Percentiles rank a stretch among this genome's conserved stretches.
Conservation (phyloP, 2,797 vertebrate species). For the Paratrypauchen microcephalus region DNA sequence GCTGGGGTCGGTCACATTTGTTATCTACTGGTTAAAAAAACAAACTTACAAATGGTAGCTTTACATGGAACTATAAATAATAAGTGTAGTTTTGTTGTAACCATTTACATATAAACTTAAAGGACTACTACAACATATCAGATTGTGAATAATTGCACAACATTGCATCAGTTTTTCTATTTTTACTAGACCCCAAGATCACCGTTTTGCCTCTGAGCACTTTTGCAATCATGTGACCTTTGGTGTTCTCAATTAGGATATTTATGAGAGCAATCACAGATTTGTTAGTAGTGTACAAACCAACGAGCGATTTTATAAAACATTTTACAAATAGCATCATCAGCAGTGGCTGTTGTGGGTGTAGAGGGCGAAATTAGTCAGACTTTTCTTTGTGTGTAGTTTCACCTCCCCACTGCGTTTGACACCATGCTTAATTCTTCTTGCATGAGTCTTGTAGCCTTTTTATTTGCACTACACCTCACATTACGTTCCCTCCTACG, state of each 20-base stretch:
- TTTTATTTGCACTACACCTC: conserved; percentile 23
- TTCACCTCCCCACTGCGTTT: conserved; percentile 41
- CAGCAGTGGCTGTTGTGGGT: conserved; percentile 9
- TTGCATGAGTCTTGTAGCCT: conserved; percentile 33
- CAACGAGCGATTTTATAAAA: neutral
- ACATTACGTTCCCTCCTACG: conserved; percentile 37
- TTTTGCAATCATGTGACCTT: conserved; percentile 6
- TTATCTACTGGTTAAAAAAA: too few species aligned
- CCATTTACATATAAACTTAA: neutral
- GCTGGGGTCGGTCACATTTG: too few species aligned
- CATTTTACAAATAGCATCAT: conserved; percentile 11
- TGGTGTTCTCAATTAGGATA: neutral
- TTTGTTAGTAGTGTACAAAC: neutral
- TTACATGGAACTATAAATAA: too few species aligned
- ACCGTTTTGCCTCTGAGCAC: conserved; percentile 1
- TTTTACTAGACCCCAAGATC: conserved; percentile 3
- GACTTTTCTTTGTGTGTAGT: conserved; percentile 34
- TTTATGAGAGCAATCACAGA: conserved; percentile 8
- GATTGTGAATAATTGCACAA: conserved; percentile 5
- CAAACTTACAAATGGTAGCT: too few species aligned
- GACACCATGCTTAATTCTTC: conserved; percentile 30
- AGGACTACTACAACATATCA: neutral
- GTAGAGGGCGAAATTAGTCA: conserved; percentile 24
- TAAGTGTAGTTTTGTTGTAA: neutral
- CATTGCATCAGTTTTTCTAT: conserved; percentile 11